These are phyloP conservation scores for Noctua janthe DNA, from an alignment of 2,888 invertebrate genomes.

Conservation along the genomic window DNA sequence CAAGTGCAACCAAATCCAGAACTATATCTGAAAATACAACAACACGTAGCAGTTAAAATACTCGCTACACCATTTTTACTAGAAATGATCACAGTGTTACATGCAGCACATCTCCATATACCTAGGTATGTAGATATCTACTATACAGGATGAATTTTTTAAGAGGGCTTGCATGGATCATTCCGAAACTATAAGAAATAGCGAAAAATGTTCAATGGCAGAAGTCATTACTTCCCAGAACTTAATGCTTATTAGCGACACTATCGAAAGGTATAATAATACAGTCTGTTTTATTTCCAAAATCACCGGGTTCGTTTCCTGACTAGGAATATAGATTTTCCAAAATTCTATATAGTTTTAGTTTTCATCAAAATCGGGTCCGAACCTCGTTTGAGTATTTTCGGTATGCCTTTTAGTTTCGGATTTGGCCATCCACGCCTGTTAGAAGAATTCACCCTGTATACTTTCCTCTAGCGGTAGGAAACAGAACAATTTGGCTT, in stretches of 20 bases:
- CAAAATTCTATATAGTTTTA: background rate
- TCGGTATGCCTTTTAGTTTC: background rate
- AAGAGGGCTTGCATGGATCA: background rate
- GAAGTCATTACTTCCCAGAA: background rate
- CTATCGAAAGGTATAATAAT: background rate
- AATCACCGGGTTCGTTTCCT: background rate
- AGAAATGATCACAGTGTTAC: slow-evolving; percentile 25
- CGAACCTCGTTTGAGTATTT: background rate
- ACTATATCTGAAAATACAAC: slow-evolving; percentile 15
- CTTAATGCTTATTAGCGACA: background rate
- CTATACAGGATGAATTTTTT: background rate
- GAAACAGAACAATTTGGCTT: slow-evolving; percentile 68
- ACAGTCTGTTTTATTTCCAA: background rate
- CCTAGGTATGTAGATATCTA: background rate
- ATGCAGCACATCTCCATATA: slow-evolving; percentile 1
- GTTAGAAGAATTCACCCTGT: background rate
- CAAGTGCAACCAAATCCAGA: background rate
- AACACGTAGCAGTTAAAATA: slow-evolving; percentile 3
- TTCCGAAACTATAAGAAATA: background rate
- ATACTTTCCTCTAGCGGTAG: slow-evolving; percentile 27
- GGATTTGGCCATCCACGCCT: background rate
- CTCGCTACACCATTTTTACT: slow-evolving; percentile 1
- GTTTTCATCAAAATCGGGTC: background rate
- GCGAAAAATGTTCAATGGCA: too few relatives aligned
- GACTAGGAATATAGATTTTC: background rate